These are phyloP conservation scores for Oryzias javanicus DNA, from an alignment of 2,113 vertebrate genomes.

Conservation along the genomic window DNA sequence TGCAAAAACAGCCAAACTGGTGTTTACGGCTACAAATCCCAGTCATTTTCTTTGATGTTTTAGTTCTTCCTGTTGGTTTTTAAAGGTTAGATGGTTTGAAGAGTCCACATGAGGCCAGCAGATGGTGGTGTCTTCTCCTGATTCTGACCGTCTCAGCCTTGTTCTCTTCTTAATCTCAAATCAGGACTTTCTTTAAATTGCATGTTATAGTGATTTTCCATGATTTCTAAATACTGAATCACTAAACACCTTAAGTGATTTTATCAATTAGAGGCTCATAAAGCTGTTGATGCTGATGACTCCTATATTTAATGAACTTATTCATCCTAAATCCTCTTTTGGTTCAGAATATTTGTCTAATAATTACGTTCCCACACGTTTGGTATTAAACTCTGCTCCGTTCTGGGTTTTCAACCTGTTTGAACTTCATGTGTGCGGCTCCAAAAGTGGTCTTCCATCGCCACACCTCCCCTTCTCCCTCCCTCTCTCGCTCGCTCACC, in stretches of 20 bases:
- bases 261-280: background rate
- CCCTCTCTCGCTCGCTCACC: conserved; percentile 66
- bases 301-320: background rate
- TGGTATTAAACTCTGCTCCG: background rate
- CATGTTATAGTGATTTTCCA: no score
- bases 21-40: background rate
- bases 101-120: conserved; percentile 45
- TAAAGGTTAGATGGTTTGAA: background rate
- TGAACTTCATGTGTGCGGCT: conserved; percentile 17
- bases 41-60: background rate
- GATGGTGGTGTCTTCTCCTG: conserved; percentile 61
- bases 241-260: background rate
- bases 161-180: background rate
- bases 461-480: conserved; percentile 51
- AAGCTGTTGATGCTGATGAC: background rate
- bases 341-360: background rate
- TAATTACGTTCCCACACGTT: background rate
- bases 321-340: background rate
- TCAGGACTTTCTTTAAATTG: no score
- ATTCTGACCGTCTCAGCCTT: conserved; percentile 19
- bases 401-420: background rate
- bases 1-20: conserved; percentile 2
- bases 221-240: background rate
- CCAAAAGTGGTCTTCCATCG: conserved; percentile 12
- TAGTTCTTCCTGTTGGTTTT: no score